Conservation (phyloP, 2,113 vertebrate genomes). For the Perognathus longimembris region DNA sequence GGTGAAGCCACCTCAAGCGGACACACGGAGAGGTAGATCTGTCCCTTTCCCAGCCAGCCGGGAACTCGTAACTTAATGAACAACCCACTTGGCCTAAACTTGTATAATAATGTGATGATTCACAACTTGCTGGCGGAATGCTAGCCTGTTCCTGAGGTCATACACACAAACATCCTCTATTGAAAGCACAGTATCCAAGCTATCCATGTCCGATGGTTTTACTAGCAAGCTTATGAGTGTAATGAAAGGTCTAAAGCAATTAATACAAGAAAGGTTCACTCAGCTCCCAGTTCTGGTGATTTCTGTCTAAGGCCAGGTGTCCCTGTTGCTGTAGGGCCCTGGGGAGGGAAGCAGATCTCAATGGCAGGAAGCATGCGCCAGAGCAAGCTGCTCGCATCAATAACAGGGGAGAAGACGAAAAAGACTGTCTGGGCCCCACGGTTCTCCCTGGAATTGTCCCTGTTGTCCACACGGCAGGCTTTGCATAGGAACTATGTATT, state of each 20-base stretch:
- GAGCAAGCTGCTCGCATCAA: fast-evolving
- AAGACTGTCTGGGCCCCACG: fast-evolving
- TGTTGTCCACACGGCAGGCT: no score
- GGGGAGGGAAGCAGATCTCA: neutral
- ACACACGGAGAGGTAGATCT: neutral
- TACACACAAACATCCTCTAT: neutral
- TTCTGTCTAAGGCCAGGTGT: neutral
- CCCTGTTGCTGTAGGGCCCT: neutral
- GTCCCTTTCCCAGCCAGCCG: neutral
- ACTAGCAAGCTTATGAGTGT: neutral
- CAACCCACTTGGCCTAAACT: neutral
- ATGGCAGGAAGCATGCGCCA: neutral
- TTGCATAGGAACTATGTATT: no score
- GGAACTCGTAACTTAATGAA: neutral
- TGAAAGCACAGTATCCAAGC: neutral
- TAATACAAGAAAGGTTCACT: neutral
- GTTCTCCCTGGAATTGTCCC: neutral
- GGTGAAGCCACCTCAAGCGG: neutral
- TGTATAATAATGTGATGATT: neutral
- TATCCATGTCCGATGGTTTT: neutral
- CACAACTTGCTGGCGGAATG: neutral
- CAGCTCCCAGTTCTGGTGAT: neutral
- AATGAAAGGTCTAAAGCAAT: neutral
- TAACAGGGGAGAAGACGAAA: neutral
- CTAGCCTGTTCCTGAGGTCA: neutral